Base-by-base conservation (phyloP, 2,797 vertebrate species). In the Tokudaia tokunoshimensis region DNA sequence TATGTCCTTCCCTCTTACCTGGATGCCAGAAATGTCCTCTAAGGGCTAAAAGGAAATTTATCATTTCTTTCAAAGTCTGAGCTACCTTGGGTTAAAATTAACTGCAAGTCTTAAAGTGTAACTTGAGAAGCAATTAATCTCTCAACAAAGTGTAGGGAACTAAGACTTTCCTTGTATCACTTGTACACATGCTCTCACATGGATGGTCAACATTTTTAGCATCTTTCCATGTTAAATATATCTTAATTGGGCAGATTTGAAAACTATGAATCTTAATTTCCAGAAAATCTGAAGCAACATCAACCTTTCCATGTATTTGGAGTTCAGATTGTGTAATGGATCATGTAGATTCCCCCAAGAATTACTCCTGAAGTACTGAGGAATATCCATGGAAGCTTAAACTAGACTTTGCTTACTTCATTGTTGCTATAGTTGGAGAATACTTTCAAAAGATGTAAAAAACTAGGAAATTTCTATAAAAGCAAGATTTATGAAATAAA, bases 11-110 rank as follows among this genome's bases (percentile, higher is more conserved):
- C 1, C 14, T 72, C 79, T 37, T 80, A 61, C 80, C 63, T 14
- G 13, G 9, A 76, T 81, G 13, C 70, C 0, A 59, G 4, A 8
- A 41, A 0, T 1, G 24, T 1, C 26, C 1, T 34, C 34, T 24
- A 50, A 85, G 0, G 34, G 15, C 22, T 59, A n/a, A 26, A 11
- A 65, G 14, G 20, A 92, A 94, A 75, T 10, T 57, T 44, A 0
- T 0, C 3, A 6, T 44, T 10, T 83, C 44, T 84, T 95, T 76
- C 12, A 80, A 94, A 72, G 61, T 11, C 7, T 75, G 26, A 72
- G 3, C 3, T 94, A 63, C 15, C 41, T 74, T 81, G 70, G 20
- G 12, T 86, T 80, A 96, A 91, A 52, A 29, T 83, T 80, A 95
- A 92, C 3, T 63, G 17, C 10, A 0, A 24, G 6, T 41, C 78